phyloP scores from a whole-genome alignment of 2,113 vertebrate species.

The Spermophilus dauricus region DNA sequence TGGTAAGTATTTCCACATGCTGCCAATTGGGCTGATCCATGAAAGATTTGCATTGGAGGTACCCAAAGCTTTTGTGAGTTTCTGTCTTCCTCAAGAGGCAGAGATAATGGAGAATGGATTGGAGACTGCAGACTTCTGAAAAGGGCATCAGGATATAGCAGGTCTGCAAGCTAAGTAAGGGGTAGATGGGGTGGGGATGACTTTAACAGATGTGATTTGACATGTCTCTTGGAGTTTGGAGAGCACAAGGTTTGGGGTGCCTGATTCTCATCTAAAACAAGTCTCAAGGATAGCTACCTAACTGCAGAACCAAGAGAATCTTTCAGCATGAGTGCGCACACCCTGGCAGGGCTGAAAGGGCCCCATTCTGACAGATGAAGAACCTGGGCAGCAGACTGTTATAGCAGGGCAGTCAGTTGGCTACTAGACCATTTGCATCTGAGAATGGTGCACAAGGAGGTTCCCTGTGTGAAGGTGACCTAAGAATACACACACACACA shows the following conservation, averaged over 20 bases:
- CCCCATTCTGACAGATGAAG: background rate
- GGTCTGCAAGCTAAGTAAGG: background rate
- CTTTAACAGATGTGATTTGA: background rate
- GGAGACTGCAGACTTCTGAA: background rate
- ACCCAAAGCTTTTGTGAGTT: too few species aligned
- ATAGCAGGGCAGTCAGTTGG: background rate
- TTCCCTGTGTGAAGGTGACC: background rate
- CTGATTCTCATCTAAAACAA: background rate
- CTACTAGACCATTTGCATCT: background rate
- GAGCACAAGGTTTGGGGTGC: background rate
- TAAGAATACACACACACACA: background rate
- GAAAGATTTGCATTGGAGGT: background rate
- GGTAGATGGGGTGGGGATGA: too few species aligned
- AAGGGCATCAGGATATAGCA: background rate
- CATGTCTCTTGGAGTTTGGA: background rate
- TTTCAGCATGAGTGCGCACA: background rate
- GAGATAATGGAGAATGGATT: background rate
- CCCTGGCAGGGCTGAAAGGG: background rate
- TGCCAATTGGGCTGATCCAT: background rate
- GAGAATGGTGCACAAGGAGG: background rate
- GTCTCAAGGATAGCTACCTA: background rate
- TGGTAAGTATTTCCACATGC: background rate
- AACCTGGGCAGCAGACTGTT: rapidly evolving
- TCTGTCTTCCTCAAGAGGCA: background rate
- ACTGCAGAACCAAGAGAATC: background rate